Evolutionary conservation across 1,140 invertebrate species (phyloP).

Genomic region (Cepaea nemoralis): DNA sequence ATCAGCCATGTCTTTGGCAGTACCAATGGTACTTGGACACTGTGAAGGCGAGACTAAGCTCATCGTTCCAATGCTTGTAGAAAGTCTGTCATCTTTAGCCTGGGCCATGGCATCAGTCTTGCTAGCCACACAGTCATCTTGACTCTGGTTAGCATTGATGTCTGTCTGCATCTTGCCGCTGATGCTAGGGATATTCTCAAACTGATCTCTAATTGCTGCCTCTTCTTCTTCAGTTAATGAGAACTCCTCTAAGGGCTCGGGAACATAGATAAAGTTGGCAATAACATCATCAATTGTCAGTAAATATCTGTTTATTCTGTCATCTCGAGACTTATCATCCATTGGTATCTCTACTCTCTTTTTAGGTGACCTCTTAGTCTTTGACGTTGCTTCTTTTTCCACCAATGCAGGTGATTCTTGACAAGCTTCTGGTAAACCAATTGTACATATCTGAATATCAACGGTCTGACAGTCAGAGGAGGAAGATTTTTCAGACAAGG

Average conservation of each 20-base stretch:
- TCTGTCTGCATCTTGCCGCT: background rate
- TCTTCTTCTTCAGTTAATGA: slow-evolving; percentile 34
- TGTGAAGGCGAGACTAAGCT: background rate
- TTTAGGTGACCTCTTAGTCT: slow-evolving; percentile 36
- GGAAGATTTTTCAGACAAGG: background rate
- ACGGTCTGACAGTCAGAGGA: background rate
- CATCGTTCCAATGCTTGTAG: background rate
- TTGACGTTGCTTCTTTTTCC: background rate
- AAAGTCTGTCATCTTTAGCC: background rate
- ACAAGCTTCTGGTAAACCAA: background rate
- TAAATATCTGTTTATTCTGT: slow-evolving; percentile 22
- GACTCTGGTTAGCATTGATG: background rate
- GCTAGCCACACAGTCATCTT: background rate
- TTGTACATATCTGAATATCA: background rate
- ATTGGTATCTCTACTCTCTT: slow-evolving; percentile 36
- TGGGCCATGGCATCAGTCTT: background rate
- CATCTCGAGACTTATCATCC: slow-evolving; percentile 33
- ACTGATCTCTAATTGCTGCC: slow-evolving; percentile 36
- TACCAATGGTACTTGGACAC: background rate
- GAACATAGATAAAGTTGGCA: slow-evolving; percentile 40
- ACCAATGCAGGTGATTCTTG: background rate
- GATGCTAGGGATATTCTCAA: background rate
- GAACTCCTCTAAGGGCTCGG: slow-evolving; percentile 35
- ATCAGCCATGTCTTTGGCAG: background rate
- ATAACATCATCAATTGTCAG: slow-evolving; percentile 44